These are phyloP conservation scores for Zaprionus kolodkinae DNA, from an alignment of 1,140 invertebrate genomes.

Conservation along the genomic window DNA sequence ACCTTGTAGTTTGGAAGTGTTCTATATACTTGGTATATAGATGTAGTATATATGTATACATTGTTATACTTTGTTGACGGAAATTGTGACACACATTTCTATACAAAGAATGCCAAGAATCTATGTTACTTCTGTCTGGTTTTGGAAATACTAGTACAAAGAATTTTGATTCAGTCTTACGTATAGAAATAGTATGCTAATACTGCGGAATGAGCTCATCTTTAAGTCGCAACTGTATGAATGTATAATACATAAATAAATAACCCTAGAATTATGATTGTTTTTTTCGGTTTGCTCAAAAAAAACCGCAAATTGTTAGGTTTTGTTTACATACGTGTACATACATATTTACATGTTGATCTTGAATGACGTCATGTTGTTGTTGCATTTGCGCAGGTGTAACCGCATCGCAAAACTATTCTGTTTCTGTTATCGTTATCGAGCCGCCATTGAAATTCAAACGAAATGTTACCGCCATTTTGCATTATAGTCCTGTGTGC, in stretches of 20 bases:
- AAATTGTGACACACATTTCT: conserved; percentile 65
- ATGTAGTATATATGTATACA: conserved; percentile 9
- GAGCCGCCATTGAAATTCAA: conserved; percentile 44
- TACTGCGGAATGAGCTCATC: conserved; percentile 53
- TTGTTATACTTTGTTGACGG: conserved; percentile 45
- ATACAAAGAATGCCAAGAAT: conserved; percentile 31
- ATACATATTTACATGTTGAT: conserved; percentile 8
- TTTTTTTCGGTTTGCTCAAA: neutral
- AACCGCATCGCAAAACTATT: neutral
- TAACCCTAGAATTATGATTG: neutral
- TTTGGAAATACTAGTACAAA: conserved; percentile 9
- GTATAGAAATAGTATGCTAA: neutral
- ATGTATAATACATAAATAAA: conserved; percentile 1
- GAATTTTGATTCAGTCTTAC: conserved; percentile 27
- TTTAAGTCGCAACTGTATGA: neutral
- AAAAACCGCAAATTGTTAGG: neutral
- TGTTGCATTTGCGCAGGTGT: conserved; percentile 17
- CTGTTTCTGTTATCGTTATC: conserved; percentile 22
- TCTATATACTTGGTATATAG: conserved; percentile 9
- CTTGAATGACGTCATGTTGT: conserved; percentile 4
- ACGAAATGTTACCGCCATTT: conserved; percentile 2
- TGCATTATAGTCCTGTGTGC: conserved; percentile 14
- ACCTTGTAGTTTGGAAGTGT: conserved; percentile 33
- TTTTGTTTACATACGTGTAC: no score
- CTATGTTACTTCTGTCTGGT: conserved; percentile 1